phyloP scores from a whole-genome alignment of 2,113 vertebrate species.

The Carettochelys insculpta region DNA sequence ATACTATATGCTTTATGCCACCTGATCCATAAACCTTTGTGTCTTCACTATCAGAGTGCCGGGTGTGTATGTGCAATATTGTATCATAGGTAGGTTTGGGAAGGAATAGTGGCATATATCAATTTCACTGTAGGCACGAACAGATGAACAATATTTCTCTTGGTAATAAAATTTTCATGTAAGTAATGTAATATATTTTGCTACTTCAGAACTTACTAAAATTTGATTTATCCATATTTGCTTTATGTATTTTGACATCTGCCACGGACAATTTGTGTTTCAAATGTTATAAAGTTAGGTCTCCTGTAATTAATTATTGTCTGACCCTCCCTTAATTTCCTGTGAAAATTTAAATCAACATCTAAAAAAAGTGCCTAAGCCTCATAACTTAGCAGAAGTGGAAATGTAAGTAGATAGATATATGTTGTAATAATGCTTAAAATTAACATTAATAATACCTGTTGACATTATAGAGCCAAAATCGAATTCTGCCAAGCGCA shows the following conservation, averaged over 20 bases:
- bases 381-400: background rate
- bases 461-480: background rate
- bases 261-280: background rate
- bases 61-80: fast-evolving
- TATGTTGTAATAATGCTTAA: background rate
- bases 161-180: background rate
- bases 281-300: background rate
- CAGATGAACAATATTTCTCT: background rate
- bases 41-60: background rate
- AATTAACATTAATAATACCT: background rate
- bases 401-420: background rate
- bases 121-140: background rate
- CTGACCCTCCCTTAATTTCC: background rate
- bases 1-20: background rate
- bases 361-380: background rate
- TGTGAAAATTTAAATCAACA: background rate
- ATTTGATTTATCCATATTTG: background rate
- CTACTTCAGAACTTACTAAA: background rate
- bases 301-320: background rate
- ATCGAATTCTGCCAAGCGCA: background rate
- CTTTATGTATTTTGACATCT: background rate
- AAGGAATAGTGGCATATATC: background rate
- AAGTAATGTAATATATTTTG: too few relatives aligned
- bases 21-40: background rate
- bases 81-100: background rate